These are phyloP conservation scores for Lampris incognitus DNA, from an alignment of 2,113 vertebrate species.

Conservation along the genomic window DNA sequence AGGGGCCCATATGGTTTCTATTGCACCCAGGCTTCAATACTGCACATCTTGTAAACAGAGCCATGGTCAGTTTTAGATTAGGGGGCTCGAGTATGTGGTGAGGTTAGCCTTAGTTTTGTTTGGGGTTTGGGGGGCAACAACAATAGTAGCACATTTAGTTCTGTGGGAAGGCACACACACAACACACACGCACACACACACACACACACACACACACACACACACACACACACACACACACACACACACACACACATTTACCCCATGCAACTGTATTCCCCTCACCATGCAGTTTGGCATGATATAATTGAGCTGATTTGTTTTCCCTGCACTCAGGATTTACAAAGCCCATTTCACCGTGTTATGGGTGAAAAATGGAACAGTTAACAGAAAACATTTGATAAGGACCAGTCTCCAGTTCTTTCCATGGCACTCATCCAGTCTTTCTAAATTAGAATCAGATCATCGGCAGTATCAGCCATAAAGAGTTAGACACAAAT, in stretches of 20 bases:
- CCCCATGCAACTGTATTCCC: too few relatives aligned
- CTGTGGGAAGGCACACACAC: neutral
- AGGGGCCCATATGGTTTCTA: slow-evolving; percentile 62
- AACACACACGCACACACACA: neutral
- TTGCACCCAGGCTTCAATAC: slow-evolving; percentile 45
- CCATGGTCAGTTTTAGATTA: slow-evolving; percentile 41
- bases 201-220: slow-evolving; percentile 3
- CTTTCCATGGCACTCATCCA: slow-evolving; percentile 11
- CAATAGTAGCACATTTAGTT: neutral
- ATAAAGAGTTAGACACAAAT: slow-evolving; percentile 14
- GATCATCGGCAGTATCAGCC: neutral
- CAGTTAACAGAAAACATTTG: slow-evolving; percentile 38
- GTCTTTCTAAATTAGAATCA: neutral
- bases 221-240: slow-evolving; percentile 1
- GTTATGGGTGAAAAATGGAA: slow-evolving; percentile 34
- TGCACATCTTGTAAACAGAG: slow-evolving; percentile 51
- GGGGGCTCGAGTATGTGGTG: slow-evolving; percentile 40
- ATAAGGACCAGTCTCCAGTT: slow-evolving; percentile 46
- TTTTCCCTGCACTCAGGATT: slow-evolving; percentile 58
- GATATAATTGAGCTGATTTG: slow-evolving; percentile 19
- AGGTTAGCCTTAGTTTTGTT: slow-evolving; percentile 25
- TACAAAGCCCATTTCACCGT: slow-evolving; percentile 49
- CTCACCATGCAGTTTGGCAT: slow-evolving; percentile 1
- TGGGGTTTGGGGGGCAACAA: slow-evolving; percentile 10
- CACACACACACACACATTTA: slow-evolving; percentile 23